Base-by-base conservation (phyloP, 2,797 vertebrate species). In the Rhincodon typus region DNA sequence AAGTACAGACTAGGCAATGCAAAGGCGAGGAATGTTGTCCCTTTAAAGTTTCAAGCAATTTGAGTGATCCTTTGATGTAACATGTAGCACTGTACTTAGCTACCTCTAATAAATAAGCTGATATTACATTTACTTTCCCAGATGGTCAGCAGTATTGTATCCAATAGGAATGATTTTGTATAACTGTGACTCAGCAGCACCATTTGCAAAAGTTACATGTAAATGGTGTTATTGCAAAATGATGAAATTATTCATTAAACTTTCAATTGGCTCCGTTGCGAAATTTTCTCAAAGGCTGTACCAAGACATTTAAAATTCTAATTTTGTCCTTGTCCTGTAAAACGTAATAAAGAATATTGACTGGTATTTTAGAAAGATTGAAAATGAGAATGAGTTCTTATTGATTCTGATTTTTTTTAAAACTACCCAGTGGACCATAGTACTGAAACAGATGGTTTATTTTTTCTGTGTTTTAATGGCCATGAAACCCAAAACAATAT, bases 281-380 rank as follows among this genome's bases (percentile, higher is more conserved):
- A 96, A 97, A 97, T 97, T 97, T 96, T 96, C 96, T 96, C 97
- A 96, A 77, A 97, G 96, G 97, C 97, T 97, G 97, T 97, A 96
- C 97, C 97, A 97, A 97, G 97, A 96, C 96, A 97, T 97, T 97
- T 97, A 95, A 97, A 97, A 97, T 96, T 97, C 96, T 96, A 96
- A 96, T 97, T 97, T 97, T 96, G 97, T 96, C 96, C 94, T 95
- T 97, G 96, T 96, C 96, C 96, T 97, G 97, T 97, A 97, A 77
- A 97, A 97, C 96, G 96, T 97, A 97, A 97, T 97, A 96, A 97
- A 97, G 97, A 95, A 57, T 97, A 97, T 97, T 97, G 97, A 97
- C 96, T 97, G 96, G 97, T 97, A 96, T 96, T 96, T 96, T 97
- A 96, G 96, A 96, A 96, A 96, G 95, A 96, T 97, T 97, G 96